phyloP scores from a whole-genome alignment of 2,888 invertebrate genomes.

The Lasioglossum lativentre region DNA sequence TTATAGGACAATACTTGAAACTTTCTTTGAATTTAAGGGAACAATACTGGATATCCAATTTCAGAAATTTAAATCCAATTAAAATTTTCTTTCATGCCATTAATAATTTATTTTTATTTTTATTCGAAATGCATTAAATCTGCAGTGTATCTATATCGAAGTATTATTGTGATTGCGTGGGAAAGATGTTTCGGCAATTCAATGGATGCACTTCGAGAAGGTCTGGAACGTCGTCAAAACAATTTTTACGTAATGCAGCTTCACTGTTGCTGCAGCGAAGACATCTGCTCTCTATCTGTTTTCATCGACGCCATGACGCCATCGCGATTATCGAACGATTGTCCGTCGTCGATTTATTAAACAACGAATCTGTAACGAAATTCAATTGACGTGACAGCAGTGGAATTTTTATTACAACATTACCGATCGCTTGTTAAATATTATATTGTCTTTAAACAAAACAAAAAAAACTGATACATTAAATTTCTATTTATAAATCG shows the following conservation, averaged over 20 bases:
- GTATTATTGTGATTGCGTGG: too few relatives aligned
- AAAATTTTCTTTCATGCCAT: background rate
- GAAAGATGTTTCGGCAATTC: background rate
- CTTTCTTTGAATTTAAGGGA: too few relatives aligned
- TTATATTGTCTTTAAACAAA: background rate
- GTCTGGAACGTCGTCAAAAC: conserved; percentile 33
- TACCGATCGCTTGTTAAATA: background rate
- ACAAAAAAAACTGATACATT: background rate
- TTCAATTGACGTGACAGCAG: background rate
- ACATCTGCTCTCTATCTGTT: background rate
- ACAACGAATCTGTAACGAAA: background rate
- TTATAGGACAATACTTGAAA: too few relatives aligned
- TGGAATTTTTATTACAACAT: too few relatives aligned
- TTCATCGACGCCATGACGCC: conserved; percentile 17
- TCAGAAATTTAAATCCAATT: too few relatives aligned
- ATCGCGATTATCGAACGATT: conserved; percentile 13
- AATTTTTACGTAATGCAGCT: conserved; percentile 43
- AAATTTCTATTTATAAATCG: background rate
- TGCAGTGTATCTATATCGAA: background rate
- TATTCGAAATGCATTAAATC: background rate
- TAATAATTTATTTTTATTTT: background rate
- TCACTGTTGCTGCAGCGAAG: background rate
- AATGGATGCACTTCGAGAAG: background rate
- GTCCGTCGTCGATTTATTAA: background rate
- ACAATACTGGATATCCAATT: too few relatives aligned